phyloP scores from a whole-genome alignment of 2,888 invertebrate genomes.

The Agrochola macilenta region DNA sequence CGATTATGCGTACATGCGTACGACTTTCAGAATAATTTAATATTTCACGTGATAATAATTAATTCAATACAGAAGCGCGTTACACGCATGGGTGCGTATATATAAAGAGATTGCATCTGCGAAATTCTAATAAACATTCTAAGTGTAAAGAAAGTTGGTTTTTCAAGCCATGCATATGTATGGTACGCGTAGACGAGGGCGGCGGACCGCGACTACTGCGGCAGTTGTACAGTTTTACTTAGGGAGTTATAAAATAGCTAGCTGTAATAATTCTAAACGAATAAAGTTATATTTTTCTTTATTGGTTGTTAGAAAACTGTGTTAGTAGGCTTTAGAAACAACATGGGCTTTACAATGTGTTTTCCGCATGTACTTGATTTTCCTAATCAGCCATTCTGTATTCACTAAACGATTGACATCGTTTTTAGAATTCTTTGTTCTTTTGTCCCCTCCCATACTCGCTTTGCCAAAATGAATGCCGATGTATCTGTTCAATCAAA shows the following conservation, averaged over 20 bases:
- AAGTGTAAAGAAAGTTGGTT: constrained; percentile 86
- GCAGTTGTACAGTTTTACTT: constrained; percentile 60
- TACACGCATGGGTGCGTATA: constrained; percentile 79
- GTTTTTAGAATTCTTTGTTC: constrained; percentile 48
- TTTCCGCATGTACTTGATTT: constrained; percentile 16
- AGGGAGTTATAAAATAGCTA: constrained; percentile 54
- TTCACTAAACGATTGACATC: constrained; percentile 43
- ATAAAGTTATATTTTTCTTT: constrained; percentile 9
- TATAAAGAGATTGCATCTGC: constrained; percentile 83
- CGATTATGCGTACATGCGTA: constrained; percentile 30
- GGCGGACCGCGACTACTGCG: constrained; percentile 76
- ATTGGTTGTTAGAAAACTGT: constrained; percentile 10
- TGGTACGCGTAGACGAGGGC: constrained; percentile 76
- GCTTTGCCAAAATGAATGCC: constrained; percentile 26
- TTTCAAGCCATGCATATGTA: constrained; percentile 86
- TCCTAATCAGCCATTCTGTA: constrained; percentile 44
- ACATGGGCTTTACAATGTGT: constrained; percentile 2
- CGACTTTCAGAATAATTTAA: constrained; percentile 25
- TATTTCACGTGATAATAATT: constrained; percentile 64
- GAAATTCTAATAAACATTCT: constrained; percentile 82
- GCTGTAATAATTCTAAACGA: constrained; percentile 49
- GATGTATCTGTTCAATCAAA: constrained; percentile 48
- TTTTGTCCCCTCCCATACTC: constrained; percentile 28
- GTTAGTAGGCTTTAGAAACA: constrained; percentile 26
- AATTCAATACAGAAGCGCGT: constrained; percentile 65